Evolutionary conservation across 2,113 vertebrate genomes (phyloP).

Genomic region (Zingel zingel): DNA sequence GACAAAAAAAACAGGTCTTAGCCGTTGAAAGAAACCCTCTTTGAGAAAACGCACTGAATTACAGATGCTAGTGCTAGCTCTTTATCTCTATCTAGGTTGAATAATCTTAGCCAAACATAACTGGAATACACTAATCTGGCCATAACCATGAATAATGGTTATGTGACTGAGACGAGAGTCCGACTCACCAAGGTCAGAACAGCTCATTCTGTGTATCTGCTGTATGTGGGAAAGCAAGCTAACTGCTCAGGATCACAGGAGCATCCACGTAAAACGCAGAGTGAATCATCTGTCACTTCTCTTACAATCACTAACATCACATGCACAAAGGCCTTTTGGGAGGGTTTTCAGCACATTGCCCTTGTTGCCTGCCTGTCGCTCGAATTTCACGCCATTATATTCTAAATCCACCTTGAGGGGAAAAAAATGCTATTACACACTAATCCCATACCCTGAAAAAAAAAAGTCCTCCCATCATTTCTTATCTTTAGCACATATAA

Average conservation of each 20-base stretch:
- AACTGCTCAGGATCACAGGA: conserved; percentile 32
- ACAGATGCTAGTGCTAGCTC: background rate
- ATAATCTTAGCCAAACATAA: background rate
- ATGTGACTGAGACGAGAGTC: conserved; percentile 33
- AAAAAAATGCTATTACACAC: conserved; percentile 41
- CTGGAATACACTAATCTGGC: background rate
- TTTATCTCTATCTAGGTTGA: background rate
- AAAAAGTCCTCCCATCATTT: conserved; percentile 52
- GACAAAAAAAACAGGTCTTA: background rate
- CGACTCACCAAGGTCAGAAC: conserved; percentile 32
- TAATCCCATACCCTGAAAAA: conserved; percentile 20
- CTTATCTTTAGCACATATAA: conserved; percentile 47
- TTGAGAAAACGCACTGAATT: background rate
- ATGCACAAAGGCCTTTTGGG: conserved; percentile 45
- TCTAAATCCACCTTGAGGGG: conserved; percentile 50
- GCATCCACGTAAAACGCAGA: conserved; percentile 22
- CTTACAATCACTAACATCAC: conserved; percentile 45
- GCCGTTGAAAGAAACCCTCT: background rate
- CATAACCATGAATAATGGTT: conserved; percentile 7
- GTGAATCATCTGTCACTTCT: conserved; percentile 61
- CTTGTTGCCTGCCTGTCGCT: conserved; percentile 66
- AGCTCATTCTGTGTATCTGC: conserved; percentile 28
- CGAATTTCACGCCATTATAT: conserved; percentile 63
- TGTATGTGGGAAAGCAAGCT: conserved; percentile 33
- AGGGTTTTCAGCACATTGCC: conserved; percentile 43